Evolutionary conservation across 1,140 invertebrate genomes (phyloP).

Genomic region (Polypedilum vanderplanki): DNA sequence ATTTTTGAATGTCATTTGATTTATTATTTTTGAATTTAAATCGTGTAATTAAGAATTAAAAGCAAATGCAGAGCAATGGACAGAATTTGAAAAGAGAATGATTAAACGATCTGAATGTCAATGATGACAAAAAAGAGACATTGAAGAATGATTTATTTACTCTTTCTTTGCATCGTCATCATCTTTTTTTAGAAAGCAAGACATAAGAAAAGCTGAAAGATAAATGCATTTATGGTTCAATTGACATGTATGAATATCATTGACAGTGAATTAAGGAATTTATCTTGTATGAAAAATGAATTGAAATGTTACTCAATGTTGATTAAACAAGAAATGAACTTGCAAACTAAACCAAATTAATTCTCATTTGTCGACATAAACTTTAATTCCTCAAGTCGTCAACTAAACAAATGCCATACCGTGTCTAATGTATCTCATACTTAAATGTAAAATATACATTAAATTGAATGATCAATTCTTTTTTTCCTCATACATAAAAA

Average conservation of each 20-base stretch:
- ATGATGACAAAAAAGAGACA: background rate
- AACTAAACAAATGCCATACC: background rate
- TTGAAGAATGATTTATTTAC: conserved; percentile 8
- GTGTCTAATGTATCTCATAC: background rate
- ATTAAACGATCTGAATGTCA: background rate
- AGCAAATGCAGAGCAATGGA: background rate
- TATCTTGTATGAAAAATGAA: conserved; percentile 6
- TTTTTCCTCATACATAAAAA: background rate
- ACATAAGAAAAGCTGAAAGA: no score
- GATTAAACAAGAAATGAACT: no score
- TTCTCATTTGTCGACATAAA: no score
- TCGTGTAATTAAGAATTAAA: no score
- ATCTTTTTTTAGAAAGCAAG: background rate
- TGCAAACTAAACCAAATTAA: no score
- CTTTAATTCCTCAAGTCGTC: no score
- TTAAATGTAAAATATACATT: background rate
- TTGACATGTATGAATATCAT: background rate
- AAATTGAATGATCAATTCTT: background rate
- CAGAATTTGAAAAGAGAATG: background rate
- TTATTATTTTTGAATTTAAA: background rate
- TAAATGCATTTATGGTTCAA: conserved; percentile 19
- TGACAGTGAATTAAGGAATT: background rate
- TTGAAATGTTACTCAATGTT: background rate
- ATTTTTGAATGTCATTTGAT: conserved; percentile 19
- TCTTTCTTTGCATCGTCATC: conserved; percentile 6